Conservation (phyloP, 2,888 invertebrate genomes). For the Spodoptera picta region DNA sequence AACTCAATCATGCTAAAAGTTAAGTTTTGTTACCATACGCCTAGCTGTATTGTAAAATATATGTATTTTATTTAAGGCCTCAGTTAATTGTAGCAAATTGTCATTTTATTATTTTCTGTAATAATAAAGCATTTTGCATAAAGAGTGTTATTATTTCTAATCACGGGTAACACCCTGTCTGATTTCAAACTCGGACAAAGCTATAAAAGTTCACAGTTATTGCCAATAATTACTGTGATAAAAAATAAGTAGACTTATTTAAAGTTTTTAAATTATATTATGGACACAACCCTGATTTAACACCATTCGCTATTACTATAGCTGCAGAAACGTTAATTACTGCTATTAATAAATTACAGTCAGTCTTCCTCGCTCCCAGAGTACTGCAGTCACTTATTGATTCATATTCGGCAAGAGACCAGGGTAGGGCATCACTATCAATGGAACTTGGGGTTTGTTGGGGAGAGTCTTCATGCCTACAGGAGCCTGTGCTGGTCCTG, state of each 20-base stretch:
- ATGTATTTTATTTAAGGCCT: conserved; percentile 44
- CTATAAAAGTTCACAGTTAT: too few relatives aligned
- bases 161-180: background rate
- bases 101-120: conserved; percentile 47
- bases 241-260: conserved; percentile 12
- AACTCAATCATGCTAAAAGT: conserved; percentile 67
- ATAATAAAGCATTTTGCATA: conserved; percentile 55
- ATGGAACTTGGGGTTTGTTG: conserved; percentile 64
- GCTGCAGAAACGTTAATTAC: conserved; percentile 1
- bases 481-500: conserved; percentile 51
- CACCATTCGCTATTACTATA: conserved; percentile 22
- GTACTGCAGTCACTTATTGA: conserved; percentile 5
- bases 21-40: conserved; percentile 57
- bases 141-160: background rate
- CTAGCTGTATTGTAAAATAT: conserved; percentile 46
- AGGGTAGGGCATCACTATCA: conserved; percentile 68
- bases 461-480: conserved; percentile 59
- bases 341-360: conserved; percentile 16
- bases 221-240: background rate
- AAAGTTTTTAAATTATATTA: conserved; percentile 27
- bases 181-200: too few relatives aligned
- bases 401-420: conserved; percentile 40
- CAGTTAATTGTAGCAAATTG: conserved; percentile 40
- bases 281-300: conserved; percentile 19
- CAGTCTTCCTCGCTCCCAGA: conserved; percentile 38